Conservation (phyloP, 2,888 invertebrate genomes). For the Agrenia bidenticulata region DNA sequence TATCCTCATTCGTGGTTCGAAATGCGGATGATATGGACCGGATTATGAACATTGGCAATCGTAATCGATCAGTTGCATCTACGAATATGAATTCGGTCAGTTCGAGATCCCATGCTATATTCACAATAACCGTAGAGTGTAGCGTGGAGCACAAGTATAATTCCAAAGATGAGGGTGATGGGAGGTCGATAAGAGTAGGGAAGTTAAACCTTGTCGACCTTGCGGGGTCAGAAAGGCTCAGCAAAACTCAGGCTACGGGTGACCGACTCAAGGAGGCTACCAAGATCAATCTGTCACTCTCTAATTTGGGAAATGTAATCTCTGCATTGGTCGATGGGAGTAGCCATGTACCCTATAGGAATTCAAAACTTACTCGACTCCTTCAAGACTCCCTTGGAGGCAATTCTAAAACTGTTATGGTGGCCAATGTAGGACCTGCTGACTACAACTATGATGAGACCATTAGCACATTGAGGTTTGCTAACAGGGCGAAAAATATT, state of each 20-base stretch:
- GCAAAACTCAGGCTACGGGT: conserved; percentile 93
- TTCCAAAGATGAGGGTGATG: background rate
- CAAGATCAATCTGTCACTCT: conserved; percentile 78
- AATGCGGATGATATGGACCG: conserved; percentile 92
- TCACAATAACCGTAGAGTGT: conserved; percentile 95
- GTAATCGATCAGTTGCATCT: conserved; percentile 82
- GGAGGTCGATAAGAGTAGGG: conserved; percentile 72
- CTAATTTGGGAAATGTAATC: conserved; percentile 96
- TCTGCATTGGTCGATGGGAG: conserved; percentile 97
- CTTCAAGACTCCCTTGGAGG: conserved; percentile 97
- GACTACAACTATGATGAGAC: conserved; percentile 95
- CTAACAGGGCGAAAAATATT: conserved; percentile 96
- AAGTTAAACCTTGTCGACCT: conserved; percentile 84
- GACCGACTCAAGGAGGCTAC: conserved; percentile 92
- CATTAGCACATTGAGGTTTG: conserved; percentile 92
- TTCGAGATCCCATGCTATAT: conserved; percentile 96
- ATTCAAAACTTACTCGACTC: conserved; percentile 91
- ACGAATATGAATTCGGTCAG: conserved; percentile 98
- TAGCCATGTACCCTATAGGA: conserved; percentile 96
- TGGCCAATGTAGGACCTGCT: conserved; percentile 95
- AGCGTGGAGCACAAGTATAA: conserved; percentile 66
- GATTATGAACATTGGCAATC: conserved; percentile 94
- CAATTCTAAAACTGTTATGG: conserved; percentile 93
- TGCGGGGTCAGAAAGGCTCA: conserved; percentile 89
- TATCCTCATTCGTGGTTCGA: conserved; percentile 96